Evolutionary conservation across 2,888 invertebrate genomes (phyloP), one percentile per base, ranked within the genome.

Genomic region (Dicyrtoma fusca): DNA sequence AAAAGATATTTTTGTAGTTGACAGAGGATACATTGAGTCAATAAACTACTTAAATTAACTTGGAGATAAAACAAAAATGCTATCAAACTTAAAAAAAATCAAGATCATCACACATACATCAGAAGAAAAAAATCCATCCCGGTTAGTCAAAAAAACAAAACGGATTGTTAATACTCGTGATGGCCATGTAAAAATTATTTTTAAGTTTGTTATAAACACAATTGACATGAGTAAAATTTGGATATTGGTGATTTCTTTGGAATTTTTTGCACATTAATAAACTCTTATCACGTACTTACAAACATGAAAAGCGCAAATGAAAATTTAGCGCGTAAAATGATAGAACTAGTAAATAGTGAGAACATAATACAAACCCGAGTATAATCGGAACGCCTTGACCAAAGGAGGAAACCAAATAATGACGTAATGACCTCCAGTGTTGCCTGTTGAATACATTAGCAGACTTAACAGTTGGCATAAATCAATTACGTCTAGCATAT

Each of bases 181-280:
- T n/a, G n/a, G n/a, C n/a, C n/a, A n/a, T n/a, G n/a, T n/a, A n/a
- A n/a, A n/a, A n/a, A n/a, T n/a, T n/a, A n/a, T n/a, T n/a, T 71
- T 64, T 25, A 71, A 71, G 47, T 71, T 64, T 25, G 55, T 71
- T 13, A 19, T 42, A 8, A 21, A 26, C 1, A 1, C 17, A 13
- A 53, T 71, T 14, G 14, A 23, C 11, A 34, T 64, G 13, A 44
- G 21, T 5, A 19, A 34, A 14, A 17, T 71, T 8, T 42, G 6
- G 23, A 23, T 26, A 42, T 64, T 25, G 71, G 71, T 1, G 71
- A 71, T 13, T 71, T 49, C 44, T 71, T 71, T 23, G 11, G 51
- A 44, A 71, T 71, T 55, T 51, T 26, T 10, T 71, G 64, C 25
- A 55, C 69, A 1, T 11, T 69, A 4, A 44, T 69, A 17, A 69